Evolutionary conservation across 2,888 invertebrate species (phyloP), one percentile per base, ranked within the genome.

Genomic region (Diarsia brunnea): DNA sequence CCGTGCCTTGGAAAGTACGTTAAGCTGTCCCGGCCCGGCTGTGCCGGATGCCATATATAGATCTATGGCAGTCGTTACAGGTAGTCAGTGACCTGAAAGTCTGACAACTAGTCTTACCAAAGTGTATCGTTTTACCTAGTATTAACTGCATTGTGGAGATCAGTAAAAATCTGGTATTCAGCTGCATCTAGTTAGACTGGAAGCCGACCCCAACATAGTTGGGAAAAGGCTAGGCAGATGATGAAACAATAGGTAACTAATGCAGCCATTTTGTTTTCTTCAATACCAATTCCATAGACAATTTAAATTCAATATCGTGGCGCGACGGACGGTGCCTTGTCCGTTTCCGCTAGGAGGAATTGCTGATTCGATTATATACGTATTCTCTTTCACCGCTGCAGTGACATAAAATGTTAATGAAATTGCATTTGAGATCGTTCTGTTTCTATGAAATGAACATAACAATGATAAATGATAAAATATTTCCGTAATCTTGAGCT

Each of bases 301-400:
- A 8, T 58, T 27, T 55, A 74, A 63, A 81, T 67, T 63, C 2
- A 67, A 81, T 63, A 75, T 58, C 27, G 49, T 14, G 16, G 43
- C 19, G 16, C 43, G 81, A 27, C 38, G 31, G 24, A 51, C 45
- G n/a, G n/a, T n/a, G n/a, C 19, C 64, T 64, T 72, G 38, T 49
- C 10, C 24, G 43, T 24, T 24, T 73, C 12, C 16, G 21, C 16
- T 16, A 31, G 16, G 19, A 24, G 21, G 24, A 80, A 60, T 63
- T 8, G 12, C 16, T 45, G 73, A 80, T 73, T 58, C 16, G 49
- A 45, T 63, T 72, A 55, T 72, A 55, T 49, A 49, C 38, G 21
- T 16, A 19, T 47, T 38, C 11, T n/a, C 11, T 24, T 31, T 43
- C n/a, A 45, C 19, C 27, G 53, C 38, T 63, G 53, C 63, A 55